Conservation (phyloP, 2,113 vertebrate species). For the Dipodomys merriami region DNA sequence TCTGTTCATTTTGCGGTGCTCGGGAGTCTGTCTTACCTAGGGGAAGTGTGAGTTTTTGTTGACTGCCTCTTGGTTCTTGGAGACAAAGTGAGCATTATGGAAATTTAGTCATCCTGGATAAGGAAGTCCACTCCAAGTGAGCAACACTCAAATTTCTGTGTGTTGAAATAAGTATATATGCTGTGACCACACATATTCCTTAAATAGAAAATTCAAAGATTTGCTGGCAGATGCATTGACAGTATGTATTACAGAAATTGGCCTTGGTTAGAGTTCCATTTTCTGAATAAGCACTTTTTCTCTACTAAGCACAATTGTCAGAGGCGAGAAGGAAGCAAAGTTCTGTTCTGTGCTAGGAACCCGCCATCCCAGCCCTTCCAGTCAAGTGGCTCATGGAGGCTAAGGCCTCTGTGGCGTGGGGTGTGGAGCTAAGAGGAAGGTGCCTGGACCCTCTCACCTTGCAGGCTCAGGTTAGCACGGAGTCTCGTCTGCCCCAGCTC, state of each 20-base stretch:
- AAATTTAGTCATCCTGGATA: not conserved
- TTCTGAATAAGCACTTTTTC: not conserved
- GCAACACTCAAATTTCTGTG: not conserved
- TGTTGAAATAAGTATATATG: not conserved
- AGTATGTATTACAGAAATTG: not conserved
- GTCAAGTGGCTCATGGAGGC: rapidly evolving
- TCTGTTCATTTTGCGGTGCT: conserved; percentile 9
- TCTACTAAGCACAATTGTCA: not conserved
- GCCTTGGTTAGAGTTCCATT: not conserved
- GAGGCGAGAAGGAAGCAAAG: not conserved
- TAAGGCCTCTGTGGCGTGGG: rapidly evolving
- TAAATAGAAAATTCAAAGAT: not conserved
- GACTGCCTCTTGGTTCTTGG: not conserved
- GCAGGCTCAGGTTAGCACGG: not conserved
- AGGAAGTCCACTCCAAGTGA: not conserved
- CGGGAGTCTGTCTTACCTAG: not conserved
- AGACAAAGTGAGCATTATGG: conserved; percentile 4
- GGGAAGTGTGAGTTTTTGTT: not conserved
- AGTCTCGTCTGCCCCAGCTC: not conserved
- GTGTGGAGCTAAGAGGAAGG: too few relatives aligned
- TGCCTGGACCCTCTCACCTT: not conserved
- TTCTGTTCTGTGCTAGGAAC: not conserved
- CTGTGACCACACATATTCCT: not conserved
- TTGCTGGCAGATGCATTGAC: not conserved
- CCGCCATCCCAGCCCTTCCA: too few relatives aligned